Evolutionary conservation across 1,140 invertebrate species (phyloP).

Genomic region (Chironomus tepperi): DNA sequence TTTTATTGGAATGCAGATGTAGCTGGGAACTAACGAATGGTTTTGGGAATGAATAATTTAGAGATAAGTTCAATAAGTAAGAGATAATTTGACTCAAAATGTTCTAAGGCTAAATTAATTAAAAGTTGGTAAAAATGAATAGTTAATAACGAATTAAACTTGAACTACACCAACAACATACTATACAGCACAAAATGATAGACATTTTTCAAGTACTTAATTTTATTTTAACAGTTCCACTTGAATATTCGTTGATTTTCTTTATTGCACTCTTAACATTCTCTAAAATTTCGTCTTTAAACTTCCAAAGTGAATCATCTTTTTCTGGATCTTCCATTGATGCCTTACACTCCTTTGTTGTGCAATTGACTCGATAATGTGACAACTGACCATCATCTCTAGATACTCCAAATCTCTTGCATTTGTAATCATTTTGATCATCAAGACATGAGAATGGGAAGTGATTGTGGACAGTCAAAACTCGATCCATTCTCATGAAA

Average conservation of each 20-base stretch:
- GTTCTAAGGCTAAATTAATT: too few species aligned
- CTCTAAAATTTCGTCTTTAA: background rate
- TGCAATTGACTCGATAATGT: slow-evolving; percentile 62
- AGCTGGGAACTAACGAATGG: too few species aligned
- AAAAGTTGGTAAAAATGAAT: too few species aligned
- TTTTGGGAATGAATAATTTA: too few species aligned
- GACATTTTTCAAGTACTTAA: too few species aligned
- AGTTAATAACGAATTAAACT: too few species aligned
- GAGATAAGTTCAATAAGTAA: too few species aligned
- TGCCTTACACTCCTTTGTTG: background rate
- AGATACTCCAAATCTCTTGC: slow-evolving; percentile 55
- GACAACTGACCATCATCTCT: slow-evolving; percentile 58
- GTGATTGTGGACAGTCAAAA: slow-evolving; percentile 61
- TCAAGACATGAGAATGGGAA: slow-evolving; percentile 59
- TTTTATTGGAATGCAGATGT: too few species aligned
- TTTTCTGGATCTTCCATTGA: background rate
- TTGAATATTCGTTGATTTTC: background rate
- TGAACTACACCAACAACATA: too few species aligned
- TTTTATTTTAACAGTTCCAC: too few species aligned
- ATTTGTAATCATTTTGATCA: slow-evolving; percentile 38
- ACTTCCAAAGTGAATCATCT: background rate
- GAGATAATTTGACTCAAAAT: too few species aligned
- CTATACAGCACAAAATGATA: too few species aligned
- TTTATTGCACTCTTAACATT: background rate
- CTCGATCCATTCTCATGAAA: slow-evolving; percentile 60